Conservation (phyloP, 2,113 vertebrate genomes). For the Panthera uncia region DNA sequence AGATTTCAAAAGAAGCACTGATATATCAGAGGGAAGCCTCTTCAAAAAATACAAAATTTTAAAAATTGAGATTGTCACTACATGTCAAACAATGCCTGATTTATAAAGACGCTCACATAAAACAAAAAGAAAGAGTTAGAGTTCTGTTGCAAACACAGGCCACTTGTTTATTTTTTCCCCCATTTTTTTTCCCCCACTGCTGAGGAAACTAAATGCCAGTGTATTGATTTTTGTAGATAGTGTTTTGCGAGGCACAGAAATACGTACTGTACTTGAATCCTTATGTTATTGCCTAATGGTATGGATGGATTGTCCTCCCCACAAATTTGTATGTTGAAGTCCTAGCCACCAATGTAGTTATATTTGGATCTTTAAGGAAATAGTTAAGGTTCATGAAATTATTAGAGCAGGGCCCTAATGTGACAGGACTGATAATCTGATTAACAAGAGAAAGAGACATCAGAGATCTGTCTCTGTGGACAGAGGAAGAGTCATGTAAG, state of each 20-base stretch:
- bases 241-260: background rate
- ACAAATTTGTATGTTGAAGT: background rate
- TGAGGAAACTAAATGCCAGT: background rate
- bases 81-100: background rate
- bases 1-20: background rate
- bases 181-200: background rate
- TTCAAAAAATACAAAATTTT: background rate
- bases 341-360: rapidly evolving
- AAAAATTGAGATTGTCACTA: background rate
- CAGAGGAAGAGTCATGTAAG: background rate
- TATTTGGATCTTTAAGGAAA: background rate
- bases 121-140: background rate
- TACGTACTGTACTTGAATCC: background rate
- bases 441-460: background rate
- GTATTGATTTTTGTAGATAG: background rate
- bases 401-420: rapidly evolving
- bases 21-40: background rate
- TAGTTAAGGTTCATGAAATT: background rate
- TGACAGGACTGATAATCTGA: background rate
- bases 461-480: background rate
- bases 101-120: background rate
- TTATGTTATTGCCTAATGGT: background rate
- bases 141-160: background rate
- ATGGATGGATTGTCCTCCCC: background rate
- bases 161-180: background rate